phyloP scores from a whole-genome alignment of 2,888 invertebrate genomes.

The Camptogramma bilineatum region DNA sequence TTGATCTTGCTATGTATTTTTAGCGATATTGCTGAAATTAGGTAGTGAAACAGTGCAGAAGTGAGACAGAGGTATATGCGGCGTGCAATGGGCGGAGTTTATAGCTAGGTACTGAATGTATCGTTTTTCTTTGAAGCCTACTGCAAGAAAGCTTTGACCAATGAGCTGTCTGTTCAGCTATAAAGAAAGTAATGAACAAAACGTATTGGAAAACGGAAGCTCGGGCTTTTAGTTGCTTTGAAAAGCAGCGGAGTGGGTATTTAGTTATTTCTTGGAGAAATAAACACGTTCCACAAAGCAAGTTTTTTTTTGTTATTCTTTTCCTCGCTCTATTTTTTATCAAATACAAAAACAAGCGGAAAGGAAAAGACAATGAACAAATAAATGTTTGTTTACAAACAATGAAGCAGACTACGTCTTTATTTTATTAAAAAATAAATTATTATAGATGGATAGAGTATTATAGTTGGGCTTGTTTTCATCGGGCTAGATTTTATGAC shows the following conservation, averaged over 20 bases:
- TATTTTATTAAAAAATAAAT: no score
- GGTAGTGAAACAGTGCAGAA: conserved; percentile 50
- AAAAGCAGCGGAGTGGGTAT: background rate
- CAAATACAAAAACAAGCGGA: no score
- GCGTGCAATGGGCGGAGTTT: conserved; percentile 65
- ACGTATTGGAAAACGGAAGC: conserved; percentile 29
- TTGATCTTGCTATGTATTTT: no score
- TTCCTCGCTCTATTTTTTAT: background rate
- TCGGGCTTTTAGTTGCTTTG: conserved; percentile 20
- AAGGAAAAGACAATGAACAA: background rate
- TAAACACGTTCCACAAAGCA: background rate
- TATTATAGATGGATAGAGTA: no score
- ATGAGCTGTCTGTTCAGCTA: conserved; percentile 41
- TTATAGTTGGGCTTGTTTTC: no score
- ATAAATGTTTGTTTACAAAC: no score
- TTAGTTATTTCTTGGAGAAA: background rate
- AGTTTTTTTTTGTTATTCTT: background rate
- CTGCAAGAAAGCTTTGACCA: conserved; percentile 45
- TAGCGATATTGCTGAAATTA: conserved; percentile 46
- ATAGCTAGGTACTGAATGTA: conserved; percentile 50
- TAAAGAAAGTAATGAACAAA: conserved; percentile 31
- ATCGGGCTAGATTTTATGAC: no score
- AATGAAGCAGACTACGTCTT: no score
- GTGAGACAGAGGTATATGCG: conserved; percentile 58
- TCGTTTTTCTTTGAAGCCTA: conserved; percentile 48